Evolutionary conservation across 2,888 invertebrate species (phyloP), one percentile per base, ranked within the genome.

Genomic region (Oegoconia quadripuncta): DNA sequence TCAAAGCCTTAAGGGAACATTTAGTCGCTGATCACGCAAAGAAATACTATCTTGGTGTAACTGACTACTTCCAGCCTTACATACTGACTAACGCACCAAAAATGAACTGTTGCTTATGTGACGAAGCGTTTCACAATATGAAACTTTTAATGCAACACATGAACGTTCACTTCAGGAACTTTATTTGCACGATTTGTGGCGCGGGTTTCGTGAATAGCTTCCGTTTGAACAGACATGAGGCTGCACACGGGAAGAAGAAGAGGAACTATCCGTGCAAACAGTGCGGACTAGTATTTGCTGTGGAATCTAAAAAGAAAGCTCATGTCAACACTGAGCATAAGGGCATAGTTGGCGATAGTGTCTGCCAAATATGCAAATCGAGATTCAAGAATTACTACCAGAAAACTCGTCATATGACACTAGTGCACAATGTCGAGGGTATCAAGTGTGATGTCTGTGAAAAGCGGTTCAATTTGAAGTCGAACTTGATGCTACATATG

Each of bases 321-420:
- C 87, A 87, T 27, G 77, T 83, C 0, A 84, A 82, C 12, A 77
- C 74, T 0, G 82, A 80, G 33, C 86, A 86, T 15, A 83, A 81
- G 41, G 84, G 83, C 0, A 79, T 84, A 1, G 83, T 79, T 2
- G 86, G 86, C 0, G 78, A 84, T 27, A 82, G 82, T 35, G 82
- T 84, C 0, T 90, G 78, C 20, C 80, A 80, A 37, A 83, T 87
- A 4, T 87, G 87, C 50, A 82, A 82, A 35, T 75, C 81, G 0
- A 63, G 84, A 2, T 87, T 87, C 38, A 81, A 82, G 53, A 87
- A 84, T 44, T 84, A 84, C 45, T 86, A 87, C 25, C 84, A 84
- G 39, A 86, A 86, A 34, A 80, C 84, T 0, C 55, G 82, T 2
- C 87, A 87, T 41, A 86, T 87, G 87, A 72, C 79, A 14, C 79